Evolutionary conservation across 2,888 invertebrate species (phyloP), one percentile per base, ranked within the genome.

Genomic region (Dicroscelio sp.): DNA sequence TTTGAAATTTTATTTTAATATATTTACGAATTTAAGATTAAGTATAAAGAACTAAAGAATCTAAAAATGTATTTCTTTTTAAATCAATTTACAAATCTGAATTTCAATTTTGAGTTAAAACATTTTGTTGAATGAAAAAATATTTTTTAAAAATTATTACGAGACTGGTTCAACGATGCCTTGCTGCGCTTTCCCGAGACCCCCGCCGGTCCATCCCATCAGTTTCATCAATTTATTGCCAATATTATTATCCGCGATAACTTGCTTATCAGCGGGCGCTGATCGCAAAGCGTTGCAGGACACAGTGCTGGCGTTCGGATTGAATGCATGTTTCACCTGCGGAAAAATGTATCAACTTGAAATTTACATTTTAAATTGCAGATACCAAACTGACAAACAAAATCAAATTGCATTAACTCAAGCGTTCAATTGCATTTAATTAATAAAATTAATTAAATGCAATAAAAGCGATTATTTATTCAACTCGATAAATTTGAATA

Each of bases 141-240:
- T n/a, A n/a, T n/a, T n/a, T 14, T 38, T 38, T 6, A 58, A 63
- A 63, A 63, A 67, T 6, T 79, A 96, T 96, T 95, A 97, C 97
- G 95, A 95, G 0, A 98, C 97, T 31, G 97, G 97, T 90, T 97
- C 97, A 12, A 96, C 96, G 25, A 97, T 97, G 38, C 98, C 98
- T 93, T 97, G 97, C 73, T 97, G 97, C 30, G 97, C 95, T 95
- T 97, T 97, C 1, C 98, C 98, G 5, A 98, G 96, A 8, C 97
- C 97, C 23, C 97, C 97, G 33, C 97, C 97, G 27, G 96, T 96
- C 98, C 98, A 98, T 2, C 98, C 98, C 97, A 98, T 98, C 93
- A 97, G 96, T 92, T 97, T 97, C 95, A 98, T 96, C 92, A 98
- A 94, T 93, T 97, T 97, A 71, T 96, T 97, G 14, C 97, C 98